Evolutionary conservation across 2,113 vertebrate species (phyloP).

Genomic region (Sinocyclocheilus rhinocerous): DNA sequence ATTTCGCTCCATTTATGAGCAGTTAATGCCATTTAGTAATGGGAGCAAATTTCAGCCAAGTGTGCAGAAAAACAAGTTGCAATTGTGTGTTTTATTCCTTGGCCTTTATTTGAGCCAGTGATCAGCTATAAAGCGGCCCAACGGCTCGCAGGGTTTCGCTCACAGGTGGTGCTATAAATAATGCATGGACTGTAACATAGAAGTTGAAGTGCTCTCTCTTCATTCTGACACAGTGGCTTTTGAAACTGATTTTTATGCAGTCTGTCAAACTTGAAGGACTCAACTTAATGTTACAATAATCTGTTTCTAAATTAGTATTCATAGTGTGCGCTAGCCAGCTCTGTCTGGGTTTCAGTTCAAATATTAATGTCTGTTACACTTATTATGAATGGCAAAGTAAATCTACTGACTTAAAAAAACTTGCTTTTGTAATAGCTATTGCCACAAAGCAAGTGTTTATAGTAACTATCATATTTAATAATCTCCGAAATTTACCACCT

Average conservation of each 20-base stretch:
- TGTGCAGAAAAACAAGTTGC: constrained; percentile 31
- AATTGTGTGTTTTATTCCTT: constrained; percentile 28
- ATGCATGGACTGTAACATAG: constrained; percentile 30
- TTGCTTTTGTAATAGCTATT: neutral
- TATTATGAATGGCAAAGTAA: constrained; percentile 21
- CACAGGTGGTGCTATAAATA: constrained; percentile 33
- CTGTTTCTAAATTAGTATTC: constrained; percentile 28
- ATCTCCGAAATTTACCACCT: neutral
- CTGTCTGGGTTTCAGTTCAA: constrained; percentile 28
- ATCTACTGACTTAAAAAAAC: neutral
- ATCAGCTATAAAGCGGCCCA: constrained; percentile 20
- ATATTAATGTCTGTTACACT: constrained; percentile 23
- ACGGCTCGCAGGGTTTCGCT: neutral
- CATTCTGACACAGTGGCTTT: neutral
- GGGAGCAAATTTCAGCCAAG: constrained; percentile 11
- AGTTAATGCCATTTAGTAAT: constrained; percentile 34
- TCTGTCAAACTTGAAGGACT: constrained; percentile 22
- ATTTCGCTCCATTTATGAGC: constrained; percentile 35
- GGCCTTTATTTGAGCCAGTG: constrained; percentile 26
- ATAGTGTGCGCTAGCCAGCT: neutral
- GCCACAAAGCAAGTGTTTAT: neutral
- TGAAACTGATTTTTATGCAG: constrained; percentile 22
- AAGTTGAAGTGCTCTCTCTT: constrained; percentile 30
- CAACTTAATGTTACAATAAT: constrained; percentile 32
- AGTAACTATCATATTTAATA: neutral